phyloP scores from a whole-genome alignment of 2,113 vertebrate genomes.

The Paracyprichromis sp. region DNA sequence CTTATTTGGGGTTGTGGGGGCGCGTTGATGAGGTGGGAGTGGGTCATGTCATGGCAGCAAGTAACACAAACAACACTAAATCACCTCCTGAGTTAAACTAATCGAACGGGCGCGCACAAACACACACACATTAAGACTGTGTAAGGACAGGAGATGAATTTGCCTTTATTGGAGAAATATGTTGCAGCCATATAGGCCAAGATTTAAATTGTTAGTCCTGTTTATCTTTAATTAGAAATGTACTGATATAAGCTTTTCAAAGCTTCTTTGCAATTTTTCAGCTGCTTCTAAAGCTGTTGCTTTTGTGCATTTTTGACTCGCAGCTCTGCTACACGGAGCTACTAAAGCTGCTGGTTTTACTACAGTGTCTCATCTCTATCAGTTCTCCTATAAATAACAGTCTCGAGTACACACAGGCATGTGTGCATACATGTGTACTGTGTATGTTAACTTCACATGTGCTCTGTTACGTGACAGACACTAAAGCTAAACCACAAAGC shows the following conservation, averaged over 20 bases:
- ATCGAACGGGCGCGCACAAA: conserved; percentile 20
- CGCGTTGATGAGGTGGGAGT: conserved; percentile 43
- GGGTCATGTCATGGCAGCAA: conserved; percentile 31
- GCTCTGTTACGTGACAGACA: conserved; percentile 48
- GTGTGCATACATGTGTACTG: neutral
- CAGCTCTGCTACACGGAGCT: neutral
- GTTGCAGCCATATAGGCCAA: neutral
- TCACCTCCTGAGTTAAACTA: conserved; percentile 50
- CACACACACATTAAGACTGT: conserved; percentile 1
- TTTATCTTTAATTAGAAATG: neutral
- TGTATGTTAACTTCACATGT: neutral
- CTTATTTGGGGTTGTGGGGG: conserved; percentile 43
- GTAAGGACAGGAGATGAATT: conserved; percentile 35
- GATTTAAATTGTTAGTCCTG: neutral
- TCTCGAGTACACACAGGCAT: neutral
- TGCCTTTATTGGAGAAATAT: conserved; percentile 1
- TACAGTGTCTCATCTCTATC: conserved; percentile 4
- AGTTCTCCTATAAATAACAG: conserved; percentile 6
- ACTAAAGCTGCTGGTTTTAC: conserved; percentile 3
- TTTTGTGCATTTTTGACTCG: neutral
- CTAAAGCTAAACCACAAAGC: conserved; percentile 58
- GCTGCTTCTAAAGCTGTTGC: neutral
- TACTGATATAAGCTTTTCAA: neutral
- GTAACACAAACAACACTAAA: conserved; percentile 57
- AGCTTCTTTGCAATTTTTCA: neutral